These are phyloP conservation scores for Melanerpes aurifrons DNA, from an alignment of 2,113 vertebrate genomes.

Conservation along the genomic window DNA sequence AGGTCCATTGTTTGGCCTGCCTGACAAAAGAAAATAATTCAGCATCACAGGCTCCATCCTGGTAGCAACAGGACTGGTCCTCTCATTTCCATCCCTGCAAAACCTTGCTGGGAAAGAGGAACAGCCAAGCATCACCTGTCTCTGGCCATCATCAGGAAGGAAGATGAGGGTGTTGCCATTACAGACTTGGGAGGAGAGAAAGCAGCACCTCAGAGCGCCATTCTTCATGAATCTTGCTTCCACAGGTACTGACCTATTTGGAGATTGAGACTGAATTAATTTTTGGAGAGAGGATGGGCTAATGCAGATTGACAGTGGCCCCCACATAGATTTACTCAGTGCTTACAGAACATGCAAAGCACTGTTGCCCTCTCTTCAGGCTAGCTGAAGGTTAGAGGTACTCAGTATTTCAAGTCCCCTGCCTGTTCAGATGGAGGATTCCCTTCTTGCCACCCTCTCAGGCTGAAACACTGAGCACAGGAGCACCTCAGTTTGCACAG, in stretches of 20 bases:
- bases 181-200: background rate
- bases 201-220: background rate
- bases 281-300: background rate
- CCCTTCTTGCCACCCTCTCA: background rate
- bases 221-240: background rate
- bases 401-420: background rate
- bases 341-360: background rate
- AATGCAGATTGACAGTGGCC: background rate
- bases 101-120: background rate
- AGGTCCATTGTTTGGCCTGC: background rate
- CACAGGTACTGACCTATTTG: background rate
- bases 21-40: background rate
- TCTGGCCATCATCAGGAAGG: fast-evolving
- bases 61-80: background rate
- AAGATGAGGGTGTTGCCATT: background rate
- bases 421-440: background rate
- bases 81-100: background rate
- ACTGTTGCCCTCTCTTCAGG: background rate
- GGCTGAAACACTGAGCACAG: background rate
- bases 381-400: background rate
- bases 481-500: background rate
- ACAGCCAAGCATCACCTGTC: background rate
- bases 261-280: background rate
- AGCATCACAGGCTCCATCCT: background rate
- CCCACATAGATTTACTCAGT: fast-evolving